Base-by-base conservation (phyloP, 1,140 invertebrate genomes). In the Drosophila sulfurigaster region DNA sequence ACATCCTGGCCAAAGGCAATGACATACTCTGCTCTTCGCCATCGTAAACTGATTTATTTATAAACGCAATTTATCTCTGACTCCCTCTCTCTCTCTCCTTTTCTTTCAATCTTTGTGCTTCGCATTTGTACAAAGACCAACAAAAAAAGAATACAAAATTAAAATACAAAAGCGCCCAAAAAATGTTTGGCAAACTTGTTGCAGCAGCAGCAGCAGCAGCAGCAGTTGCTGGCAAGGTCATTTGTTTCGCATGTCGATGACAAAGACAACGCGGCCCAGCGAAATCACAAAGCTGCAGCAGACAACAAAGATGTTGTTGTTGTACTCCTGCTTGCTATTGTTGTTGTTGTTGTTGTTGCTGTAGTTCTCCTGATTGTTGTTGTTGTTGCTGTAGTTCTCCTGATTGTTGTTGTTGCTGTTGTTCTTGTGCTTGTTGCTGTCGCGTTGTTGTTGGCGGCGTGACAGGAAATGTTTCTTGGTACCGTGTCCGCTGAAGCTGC, bases 131-230 rank as follows among this genome's bases (percentile, higher is more conserved):
- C 73, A 60, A 65, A 76, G 68, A 6, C 10, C 35, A 2, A 7
- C 41, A 41, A 38, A 30, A 41, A 59, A 38, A 41, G 35, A 30
- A 41, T 52, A 45, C 48, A 35, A 13, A 46, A 78, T 82, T 79
- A 76, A 87, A 87, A 70, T 69, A 75, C 80, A 82, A 79, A 85
- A 81, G 68, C 78, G 67, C 49, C 48, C 25, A 70, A 87, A 89
- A 79, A 89, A 81, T 85, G 86, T 89, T 89, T 85, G 85, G 5
- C 85, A 81, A 85, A 89, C 85, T 89, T 89, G 85, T 89, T 89
- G 85, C 85, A 54, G 28, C 48, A 67, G 41, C 52, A 43, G 10
- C 30, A 48, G n/a, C 2, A 7, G 13, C 20, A 11, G 38, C 62
- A 49, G 52, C 48, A 25, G 62, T 30, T 48, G 16, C 59, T 63